These are phyloP conservation scores for Prunella strophiata DNA, from an alignment of 2,797 vertebrate genomes.

Conservation along the genomic window DNA sequence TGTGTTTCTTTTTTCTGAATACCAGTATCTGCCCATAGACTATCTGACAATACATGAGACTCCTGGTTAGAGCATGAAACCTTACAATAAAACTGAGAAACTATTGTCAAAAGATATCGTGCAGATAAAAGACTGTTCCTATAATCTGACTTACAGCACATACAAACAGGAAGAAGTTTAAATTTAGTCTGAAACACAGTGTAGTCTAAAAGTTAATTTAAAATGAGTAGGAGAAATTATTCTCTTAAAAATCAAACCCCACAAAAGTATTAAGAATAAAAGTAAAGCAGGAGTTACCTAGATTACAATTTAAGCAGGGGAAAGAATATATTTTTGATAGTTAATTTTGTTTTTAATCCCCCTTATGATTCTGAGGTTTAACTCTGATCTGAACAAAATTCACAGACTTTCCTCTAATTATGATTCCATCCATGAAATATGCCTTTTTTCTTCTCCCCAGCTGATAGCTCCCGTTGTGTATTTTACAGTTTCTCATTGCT, in stretches of 20 bases:
- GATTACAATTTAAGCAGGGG: neutral
- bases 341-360: neutral
- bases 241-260: neutral
- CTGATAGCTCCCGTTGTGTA: neutral
- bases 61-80: neutral
- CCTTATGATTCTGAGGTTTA: neutral
- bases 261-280: neutral
- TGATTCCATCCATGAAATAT: neutral
- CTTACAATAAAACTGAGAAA: neutral
- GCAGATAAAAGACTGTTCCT: neutral
- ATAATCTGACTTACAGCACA: neutral
- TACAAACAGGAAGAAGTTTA: neutral
- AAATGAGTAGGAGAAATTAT: neutral
- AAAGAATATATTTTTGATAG: neutral
- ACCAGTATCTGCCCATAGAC: neutral
- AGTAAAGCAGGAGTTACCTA: neutral
- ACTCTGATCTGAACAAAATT: neutral
- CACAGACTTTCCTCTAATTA: neutral
- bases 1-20: neutral
- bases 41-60: neutral
- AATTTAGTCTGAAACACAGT: neutral
- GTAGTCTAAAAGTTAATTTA: neutral
- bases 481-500: neutral
- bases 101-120: neutral
- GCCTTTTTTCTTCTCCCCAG: neutral